Evolutionary conservation across 2,888 invertebrate species (phyloP), one percentile per base, ranked within the genome.

Genomic region (Coremacera marginata): DNA sequence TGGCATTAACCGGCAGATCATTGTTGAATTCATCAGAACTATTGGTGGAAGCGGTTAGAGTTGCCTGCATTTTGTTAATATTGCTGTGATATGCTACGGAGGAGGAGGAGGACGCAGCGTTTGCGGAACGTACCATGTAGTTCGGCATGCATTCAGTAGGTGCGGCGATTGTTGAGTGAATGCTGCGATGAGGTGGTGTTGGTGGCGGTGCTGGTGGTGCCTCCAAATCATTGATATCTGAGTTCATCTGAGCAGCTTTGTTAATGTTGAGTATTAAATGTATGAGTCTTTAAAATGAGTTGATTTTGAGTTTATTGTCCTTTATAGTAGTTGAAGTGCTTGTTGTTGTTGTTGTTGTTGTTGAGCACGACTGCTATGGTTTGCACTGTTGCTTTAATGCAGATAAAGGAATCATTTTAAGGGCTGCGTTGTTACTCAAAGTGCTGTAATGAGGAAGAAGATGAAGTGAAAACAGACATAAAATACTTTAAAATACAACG

Each of bases 31-130:
- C 74, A 60, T 51, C 65, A 11, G 65, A 34, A n/a, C 34, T 62
- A 51, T 52, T 51, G 7, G 49, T 19, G 60, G 74, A 65, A 55
- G 65, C 52, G 25, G 34, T 27, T 27, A 67, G 8, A 19, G 55
- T 49, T 14, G 74, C 78, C 73, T 79, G 79, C 65, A 76, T 77
- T 81, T 77, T 81, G 78, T 79, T 84, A 77, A 49, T 78, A 77
- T 78, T 81, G 80, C 79, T 84, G 77, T 75, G 82, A 78, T 79
- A 81, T 78, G 80, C 80, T 78, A 78, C 65, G 63, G 60, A 67
- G 73, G 77, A 70, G 78, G 81, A 81, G 82, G 82, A 67, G 37
- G 67, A 37, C 0, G 34, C 8, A 11, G 71, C 37, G 14, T 31
- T 9, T 57, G 25, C 51, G 31, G n/a, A n/a, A 27, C 68, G 70